phyloP scores from a whole-genome alignment of 2,113 vertebrate genomes.

The Genyomyrus donnyi region DNA sequence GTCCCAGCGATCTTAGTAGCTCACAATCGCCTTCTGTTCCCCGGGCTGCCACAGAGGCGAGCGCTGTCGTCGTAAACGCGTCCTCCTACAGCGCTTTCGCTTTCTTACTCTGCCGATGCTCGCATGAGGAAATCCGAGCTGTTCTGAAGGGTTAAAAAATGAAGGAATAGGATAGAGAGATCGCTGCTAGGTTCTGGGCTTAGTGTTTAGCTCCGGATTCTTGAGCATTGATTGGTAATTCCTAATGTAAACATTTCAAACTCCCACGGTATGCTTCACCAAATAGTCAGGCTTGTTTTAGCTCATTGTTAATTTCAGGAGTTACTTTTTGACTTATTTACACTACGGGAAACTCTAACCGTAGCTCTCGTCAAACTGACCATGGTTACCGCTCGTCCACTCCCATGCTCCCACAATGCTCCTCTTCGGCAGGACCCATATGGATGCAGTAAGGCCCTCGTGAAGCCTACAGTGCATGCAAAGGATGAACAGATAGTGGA shows the following conservation, averaged over 20 bases:
- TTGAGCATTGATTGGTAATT: background rate
- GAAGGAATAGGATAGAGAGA: background rate
- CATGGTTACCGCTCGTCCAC: background rate
- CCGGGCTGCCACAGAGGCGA: conserved; percentile 22
- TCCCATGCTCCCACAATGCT: conserved; percentile 40
- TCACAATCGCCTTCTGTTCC: conserved; percentile 41
- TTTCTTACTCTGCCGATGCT: background rate
- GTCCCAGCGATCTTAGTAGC: conserved; percentile 29
- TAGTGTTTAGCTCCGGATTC: background rate
- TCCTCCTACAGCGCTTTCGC: background rate
- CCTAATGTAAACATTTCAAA: background rate
- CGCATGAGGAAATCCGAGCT: background rate
- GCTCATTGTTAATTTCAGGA: background rate
- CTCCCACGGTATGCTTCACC: background rate
- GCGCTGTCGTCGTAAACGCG: background rate
- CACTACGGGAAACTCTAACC: background rate
- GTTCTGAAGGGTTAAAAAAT: background rate
- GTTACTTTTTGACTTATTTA: background rate
- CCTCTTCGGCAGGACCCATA: conserved; percentile 36
- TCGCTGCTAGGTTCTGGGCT: background rate
- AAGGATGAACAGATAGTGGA: conserved; percentile 45
- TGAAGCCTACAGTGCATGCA: conserved; percentile 21
- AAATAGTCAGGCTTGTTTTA: background rate
- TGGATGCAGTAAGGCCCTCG: conserved; percentile 35
- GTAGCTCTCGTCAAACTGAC: background rate